Evolutionary conservation across 2,113 vertebrate genomes (phyloP).

Genomic region (Sapajus apella): DNA sequence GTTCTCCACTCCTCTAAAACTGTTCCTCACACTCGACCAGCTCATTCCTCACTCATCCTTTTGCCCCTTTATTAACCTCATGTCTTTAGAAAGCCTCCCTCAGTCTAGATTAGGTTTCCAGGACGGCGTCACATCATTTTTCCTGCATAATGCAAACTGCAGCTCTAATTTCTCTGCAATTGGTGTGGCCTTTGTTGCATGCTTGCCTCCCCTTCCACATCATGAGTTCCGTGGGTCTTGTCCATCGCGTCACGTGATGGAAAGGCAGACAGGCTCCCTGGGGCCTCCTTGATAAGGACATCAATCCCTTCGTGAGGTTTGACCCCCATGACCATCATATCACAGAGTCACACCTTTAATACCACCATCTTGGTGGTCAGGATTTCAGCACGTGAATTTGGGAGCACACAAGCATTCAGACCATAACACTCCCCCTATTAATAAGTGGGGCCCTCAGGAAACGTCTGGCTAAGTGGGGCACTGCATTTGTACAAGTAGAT

Average conservation of each 20-base stretch:
- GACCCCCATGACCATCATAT: too few species aligned
- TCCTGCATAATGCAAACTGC: neutral
- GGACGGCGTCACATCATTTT: rapidly evolving
- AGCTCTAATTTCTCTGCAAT: neutral
- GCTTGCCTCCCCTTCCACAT: neutral
- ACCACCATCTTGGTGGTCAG: neutral
- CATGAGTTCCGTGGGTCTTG: neutral
- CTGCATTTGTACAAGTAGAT: too few species aligned
- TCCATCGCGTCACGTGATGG: neutral
- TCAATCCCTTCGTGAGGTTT: neutral
- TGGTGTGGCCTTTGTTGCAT: rapidly evolving
- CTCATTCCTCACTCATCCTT: too few species aligned
- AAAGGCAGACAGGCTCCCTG: neutral
- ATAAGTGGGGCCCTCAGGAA: neutral
- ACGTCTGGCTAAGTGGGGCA: neutral
- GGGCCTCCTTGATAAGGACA: neutral
- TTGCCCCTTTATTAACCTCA: rapidly evolving
- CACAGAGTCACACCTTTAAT: neutral
- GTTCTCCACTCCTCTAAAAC: neutral
- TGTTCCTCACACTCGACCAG: too few species aligned
- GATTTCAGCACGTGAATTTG: neutral
- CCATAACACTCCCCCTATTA: neutral
- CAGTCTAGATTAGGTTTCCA: neutral
- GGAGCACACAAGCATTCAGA: neutral
- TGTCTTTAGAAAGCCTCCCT: neutral